Percentiles rank a stretch among this genome's conserved stretches.
phyloP scores from a whole-genome alignment of 2,113 vertebrate species.

The Anguilla rostrata region DNA sequence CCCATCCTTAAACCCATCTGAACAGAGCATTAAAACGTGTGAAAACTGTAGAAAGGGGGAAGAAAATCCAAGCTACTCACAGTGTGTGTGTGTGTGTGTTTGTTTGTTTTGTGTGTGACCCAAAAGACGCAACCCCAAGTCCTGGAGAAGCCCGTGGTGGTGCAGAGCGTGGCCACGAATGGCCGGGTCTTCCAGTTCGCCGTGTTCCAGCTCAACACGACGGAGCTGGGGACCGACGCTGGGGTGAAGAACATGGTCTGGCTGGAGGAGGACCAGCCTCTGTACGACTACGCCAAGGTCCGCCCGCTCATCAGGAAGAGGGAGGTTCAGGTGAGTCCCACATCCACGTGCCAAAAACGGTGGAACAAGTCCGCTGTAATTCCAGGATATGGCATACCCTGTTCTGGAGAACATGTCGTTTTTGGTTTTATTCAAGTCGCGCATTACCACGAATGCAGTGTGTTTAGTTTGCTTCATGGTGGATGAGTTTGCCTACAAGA shows the following conservation, averaged over 20 bases:
- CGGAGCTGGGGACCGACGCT: constrained; percentile 67
- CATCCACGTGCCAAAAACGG: neutral
- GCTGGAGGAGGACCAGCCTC: constrained; percentile 75
- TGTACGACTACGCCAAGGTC: constrained; percentile 79
- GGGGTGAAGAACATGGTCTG: constrained; percentile 85
- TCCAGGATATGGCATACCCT: neutral
- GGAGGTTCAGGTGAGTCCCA: constrained; percentile 72
- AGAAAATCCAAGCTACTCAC: neutral
- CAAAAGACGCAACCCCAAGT: constrained; percentile 66
- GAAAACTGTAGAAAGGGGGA: neutral
- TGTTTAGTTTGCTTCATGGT: neutral
- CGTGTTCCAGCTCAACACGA: constrained; percentile 88
- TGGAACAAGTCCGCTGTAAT: neutral
- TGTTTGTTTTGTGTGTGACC: neutral
- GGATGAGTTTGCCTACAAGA: neutral
- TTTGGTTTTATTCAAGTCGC: neutral
- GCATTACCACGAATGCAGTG: neutral
- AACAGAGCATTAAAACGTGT: neutral
- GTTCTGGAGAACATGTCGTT: neutral
- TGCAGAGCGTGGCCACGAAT: constrained; percentile 81
- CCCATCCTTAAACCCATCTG: neutral
- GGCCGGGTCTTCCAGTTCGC: constrained; percentile 82
- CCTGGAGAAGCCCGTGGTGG: constrained; percentile 77
- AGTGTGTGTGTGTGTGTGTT: neutral
- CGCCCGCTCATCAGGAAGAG: constrained; percentile 76